Evolutionary conservation across 2,888 invertebrate genomes (phyloP), one percentile per base, ranked within the genome.

Genomic region (Proisotoma minuta): DNA sequence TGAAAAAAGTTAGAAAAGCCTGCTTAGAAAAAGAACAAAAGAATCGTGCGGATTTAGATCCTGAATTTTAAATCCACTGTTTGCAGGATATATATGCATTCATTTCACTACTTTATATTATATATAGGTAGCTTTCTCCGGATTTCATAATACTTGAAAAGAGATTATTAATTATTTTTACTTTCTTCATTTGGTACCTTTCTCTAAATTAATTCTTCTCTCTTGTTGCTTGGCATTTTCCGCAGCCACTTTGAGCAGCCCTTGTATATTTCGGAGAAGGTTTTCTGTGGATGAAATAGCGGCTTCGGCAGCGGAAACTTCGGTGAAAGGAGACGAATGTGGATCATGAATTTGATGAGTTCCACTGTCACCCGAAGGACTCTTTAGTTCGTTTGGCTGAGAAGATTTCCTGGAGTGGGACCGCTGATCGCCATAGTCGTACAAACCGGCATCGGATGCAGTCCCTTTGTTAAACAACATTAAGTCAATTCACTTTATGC

Each of bases 171-270:
- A n/a, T n/a, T n/a, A n/a, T n/a, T n/a, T n/a, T n/a, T n/a, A n/a
- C n/a, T n/a, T n/a, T n/a, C n/a, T n/a, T n/a, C n/a, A n/a, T n/a
- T n/a, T n/a, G n/a, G 68, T 82, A 96, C 96, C 93, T 89, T 94
- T 95, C 81, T 96, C 96, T 80, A 92, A 91, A 83, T 88, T 91
- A 80, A 93, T 89, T 81, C 96, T 94, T 74, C 94, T 83, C 79
- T 97, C 96, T 80, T 95, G 94, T 77, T 95, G 94, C 75, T 95
- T 85, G 59, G 95, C 94, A 80, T 95, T 95, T 79, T 96, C 95
- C 1, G 94, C 94, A n/a, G 96, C 96, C 66, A 96, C 94, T 80
- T 96, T 95, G 69, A 96, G 85, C 70, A 96, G 84, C 58, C 95
- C 94, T 80, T 96, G 95, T 76, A 97, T 96, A 79, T 96, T 96